Evolutionary conservation across 2,888 invertebrate genomes (phyloP).

Genomic region (Phaonia tiefii): DNA sequence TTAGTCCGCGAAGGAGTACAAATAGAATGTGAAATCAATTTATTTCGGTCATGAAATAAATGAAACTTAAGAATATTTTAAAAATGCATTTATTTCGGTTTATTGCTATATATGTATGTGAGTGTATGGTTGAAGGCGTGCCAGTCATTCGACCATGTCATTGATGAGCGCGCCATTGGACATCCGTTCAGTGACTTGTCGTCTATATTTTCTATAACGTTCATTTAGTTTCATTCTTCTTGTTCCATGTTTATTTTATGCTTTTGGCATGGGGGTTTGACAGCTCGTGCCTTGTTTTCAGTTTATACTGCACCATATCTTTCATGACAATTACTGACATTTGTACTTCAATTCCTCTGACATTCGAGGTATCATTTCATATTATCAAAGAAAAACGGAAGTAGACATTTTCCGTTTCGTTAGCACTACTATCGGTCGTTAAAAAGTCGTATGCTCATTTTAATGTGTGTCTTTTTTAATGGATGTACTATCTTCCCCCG

Average conservation of each 20-base stretch:
- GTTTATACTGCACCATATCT: neutral
- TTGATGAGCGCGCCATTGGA: constrained; percentile 24
- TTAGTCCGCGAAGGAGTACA: neutral
- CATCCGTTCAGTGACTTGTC: constrained; percentile 29
- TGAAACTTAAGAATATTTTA: constrained; percentile 14
- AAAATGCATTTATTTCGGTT: constrained; percentile 27
- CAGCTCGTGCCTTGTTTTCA: neutral
- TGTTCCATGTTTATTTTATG: neutral
- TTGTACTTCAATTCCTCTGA: constrained; percentile 14
- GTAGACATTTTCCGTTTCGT: constrained; percentile 43
- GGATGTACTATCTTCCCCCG: too few species aligned
- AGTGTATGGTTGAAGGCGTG: constrained; percentile 35
- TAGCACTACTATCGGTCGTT: constrained; percentile 52
- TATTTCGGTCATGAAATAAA: constrained; percentile 12
- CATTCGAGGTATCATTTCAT: neutral
- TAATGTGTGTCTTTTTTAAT: too few species aligned
- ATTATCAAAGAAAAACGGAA: constrained; percentile 34
- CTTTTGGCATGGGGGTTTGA: neutral
- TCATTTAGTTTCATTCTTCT: constrained; percentile 36
- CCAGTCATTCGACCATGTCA: constrained; percentile 23
- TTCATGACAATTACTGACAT: constrained; percentile 34
- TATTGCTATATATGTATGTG: constrained; percentile 28
- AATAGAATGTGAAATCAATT: constrained; percentile 14
- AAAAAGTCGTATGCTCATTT: constrained; percentile 50
- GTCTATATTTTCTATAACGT: constrained; percentile 17